Base-by-base conservation (phyloP, 2,888 invertebrate species). In the Fragum fragum region DNA sequence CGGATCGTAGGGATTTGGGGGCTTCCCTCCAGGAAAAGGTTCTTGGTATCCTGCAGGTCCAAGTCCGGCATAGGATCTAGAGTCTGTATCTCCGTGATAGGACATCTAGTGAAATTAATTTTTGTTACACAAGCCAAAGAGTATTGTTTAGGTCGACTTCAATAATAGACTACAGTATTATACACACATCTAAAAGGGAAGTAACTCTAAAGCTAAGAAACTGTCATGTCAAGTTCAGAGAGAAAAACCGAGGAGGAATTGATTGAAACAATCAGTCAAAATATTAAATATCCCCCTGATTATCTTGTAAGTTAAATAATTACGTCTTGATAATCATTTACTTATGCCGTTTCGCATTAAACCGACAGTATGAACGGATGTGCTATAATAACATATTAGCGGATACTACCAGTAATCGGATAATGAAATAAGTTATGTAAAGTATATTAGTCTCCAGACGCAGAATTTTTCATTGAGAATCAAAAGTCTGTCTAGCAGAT, bases 21-120 rank as follows among this genome's bases (percentile, higher is more conserved):
- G 66, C 26, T 66, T 66, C 14, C 66, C 66, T 9, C 66, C 66
- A 16, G 66, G 66, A 66, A 66, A 66, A 7, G 66, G 66, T 11
- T 39, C 39, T 16, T 66, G 66, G 21, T 66, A 66, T 23, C 66
- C 66, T 2, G 21, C 23, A 23, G 66, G 42, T 6, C 66, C 66
- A 1, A 66, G 42, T 9, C 66, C 42, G 0, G 11, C 42, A 42
- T 66, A 66, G 18, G 39, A 42, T 66, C 26, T 66, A 36, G 66
- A 66, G 26, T 66, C 66, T 42, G 21, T 16, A 36, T 42, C 66
- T 23, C 42, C 66, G 2, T 42, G 39, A 18, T 66, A 42, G 9
- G 66, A 66, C 66, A 66, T 66, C 36, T 66, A 2, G 23, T 26
- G 57, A 21, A n/a, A 21, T 3, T 6, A 23, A 6, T 11, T 57